Base-by-base conservation (phyloP, 2,797 vertebrate species). In the Falco columbarius region DNA sequence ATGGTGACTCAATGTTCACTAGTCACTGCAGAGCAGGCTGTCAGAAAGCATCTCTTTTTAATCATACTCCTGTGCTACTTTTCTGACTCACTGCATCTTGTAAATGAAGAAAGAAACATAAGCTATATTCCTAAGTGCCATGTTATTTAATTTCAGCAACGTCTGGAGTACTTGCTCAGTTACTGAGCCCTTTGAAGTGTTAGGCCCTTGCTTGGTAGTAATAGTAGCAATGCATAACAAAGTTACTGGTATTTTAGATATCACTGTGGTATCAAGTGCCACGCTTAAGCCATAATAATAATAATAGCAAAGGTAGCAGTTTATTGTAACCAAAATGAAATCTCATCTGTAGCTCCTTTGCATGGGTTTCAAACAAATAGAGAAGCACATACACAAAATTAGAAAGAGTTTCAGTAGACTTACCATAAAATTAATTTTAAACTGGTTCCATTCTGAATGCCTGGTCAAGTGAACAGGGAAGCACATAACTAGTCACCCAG, bases 21-120 rank as follows among this genome's bases (percentile, higher is more conserved):
- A 14, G 36, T 89, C 77, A 66, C 61, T 86, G 38, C 42, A 66
- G 82, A 96, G 59, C 71, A 91, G 65, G 46, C 81, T 95, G 94
- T 96, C 93, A 95, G 54, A 91, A 95, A 90, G 34, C 38, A n/a
- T 49, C 70, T 72, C 75, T 93, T 95, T 86, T 79, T 44, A 65
- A 80, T 86, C 56, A 44, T 51, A 59, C 14, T 86, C 14, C 22
- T n/a, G 30, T 58, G 77, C 71, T 58, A 12, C 65, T 93, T 65
- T 55, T 96, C 91, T 97, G 95, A 96, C 89, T 97, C 95, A 94
- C 30, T 72, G 47, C 49, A 6, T 93, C 67, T 95, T 93, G 92
- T 93, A 95, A 90, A 90, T 76, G 42, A 72, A 92, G 87, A 94
- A 71, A 90, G 90, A 86, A 93, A 86, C 80, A 91, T 7, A n/a